These are phyloP conservation scores for Cepaea hortensis DNA, from an alignment of 2,888 invertebrate species.

Conservation along the genomic window DNA sequence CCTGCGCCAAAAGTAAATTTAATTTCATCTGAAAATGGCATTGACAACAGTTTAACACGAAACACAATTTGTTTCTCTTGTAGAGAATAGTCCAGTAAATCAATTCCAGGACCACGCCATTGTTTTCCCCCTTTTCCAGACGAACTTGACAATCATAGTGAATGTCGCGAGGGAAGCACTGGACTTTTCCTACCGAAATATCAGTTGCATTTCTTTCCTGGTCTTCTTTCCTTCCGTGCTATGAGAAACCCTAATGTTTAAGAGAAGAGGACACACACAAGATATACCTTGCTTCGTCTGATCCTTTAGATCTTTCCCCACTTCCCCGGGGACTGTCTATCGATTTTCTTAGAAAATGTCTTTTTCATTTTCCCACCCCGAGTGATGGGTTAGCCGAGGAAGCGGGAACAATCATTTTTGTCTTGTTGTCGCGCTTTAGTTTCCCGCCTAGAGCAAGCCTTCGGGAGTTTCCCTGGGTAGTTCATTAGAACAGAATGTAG, in stretches of 20 bases:
- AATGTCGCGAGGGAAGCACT: neutral
- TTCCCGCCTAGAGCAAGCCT: neutral
- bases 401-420: slow-evolving; percentile 31
- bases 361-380: slow-evolving; percentile 36
- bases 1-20: neutral
- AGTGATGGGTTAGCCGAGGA: slow-evolving; percentile 17
- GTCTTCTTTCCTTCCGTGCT: neutral
- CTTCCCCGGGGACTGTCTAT: slow-evolving; percentile 8
- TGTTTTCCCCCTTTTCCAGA: neutral
- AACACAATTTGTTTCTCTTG: slow-evolving; percentile 6
- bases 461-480: neutral
- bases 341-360: slow-evolving; percentile 38
- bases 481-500: slow-evolving; percentile 8
- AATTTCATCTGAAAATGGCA: slow-evolving; percentile 20
- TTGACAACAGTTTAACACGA: slow-evolving; percentile 16
- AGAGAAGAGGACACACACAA: neutral
- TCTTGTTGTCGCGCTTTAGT: slow-evolving; percentile 33
- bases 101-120: neutral
- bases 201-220: neutral
- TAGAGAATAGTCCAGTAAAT: neutral
- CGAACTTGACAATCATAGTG: neutral
- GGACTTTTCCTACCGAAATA: neutral
- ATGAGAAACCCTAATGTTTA: neutral
- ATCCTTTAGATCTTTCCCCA: neutral
- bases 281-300: slow-evolving; percentile 23